Evolutionary conservation across 2,888 invertebrate genomes (phyloP).

Genomic region (Lithophane semibrunnea): DNA sequence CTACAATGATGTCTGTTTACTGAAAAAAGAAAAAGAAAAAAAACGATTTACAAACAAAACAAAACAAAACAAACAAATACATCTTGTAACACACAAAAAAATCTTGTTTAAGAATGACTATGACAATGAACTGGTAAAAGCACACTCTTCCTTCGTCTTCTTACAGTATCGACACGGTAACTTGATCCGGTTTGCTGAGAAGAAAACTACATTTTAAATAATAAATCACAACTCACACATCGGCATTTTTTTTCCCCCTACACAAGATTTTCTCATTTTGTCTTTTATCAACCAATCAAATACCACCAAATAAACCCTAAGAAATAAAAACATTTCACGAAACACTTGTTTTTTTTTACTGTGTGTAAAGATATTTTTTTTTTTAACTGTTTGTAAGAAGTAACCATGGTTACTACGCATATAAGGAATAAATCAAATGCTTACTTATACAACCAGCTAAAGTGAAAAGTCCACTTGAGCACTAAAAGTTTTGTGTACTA

Average conservation of each 20-base stretch:
- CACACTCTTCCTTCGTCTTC: slow-evolving; percentile 34
- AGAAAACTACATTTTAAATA: slow-evolving; percentile 20
- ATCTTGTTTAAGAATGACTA: not conserved
- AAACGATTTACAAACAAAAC: not conserved
- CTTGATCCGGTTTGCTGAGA: slow-evolving; percentile 30
- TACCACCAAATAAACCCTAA: no score
- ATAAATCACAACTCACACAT: slow-evolving; percentile 22
- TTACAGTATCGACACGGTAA: slow-evolving; percentile 32
- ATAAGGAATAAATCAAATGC: not conserved
- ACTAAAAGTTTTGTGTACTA: not conserved
- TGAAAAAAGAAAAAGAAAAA: not conserved
- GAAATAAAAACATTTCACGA: not conserved
- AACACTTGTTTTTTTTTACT: not conserved
- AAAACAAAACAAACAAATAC: not conserved
- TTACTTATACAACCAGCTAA: not conserved
- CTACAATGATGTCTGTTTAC: not conserved
- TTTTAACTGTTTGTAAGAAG: no score
- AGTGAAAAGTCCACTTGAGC: not conserved
- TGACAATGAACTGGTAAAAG: slow-evolving; percentile 14
- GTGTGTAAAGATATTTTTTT: not conserved
- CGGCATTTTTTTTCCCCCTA: slow-evolving; percentile 29
- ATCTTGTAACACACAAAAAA: not conserved
- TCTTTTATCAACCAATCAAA: no score
- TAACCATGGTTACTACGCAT: not conserved
- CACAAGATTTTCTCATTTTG: not conserved